A percentile compares a stretch with the other conserved stretches of the same genome.
phyloP scores from a whole-genome alignment of 2,888 invertebrate species.

The Pristionchus arcanus region DNA sequence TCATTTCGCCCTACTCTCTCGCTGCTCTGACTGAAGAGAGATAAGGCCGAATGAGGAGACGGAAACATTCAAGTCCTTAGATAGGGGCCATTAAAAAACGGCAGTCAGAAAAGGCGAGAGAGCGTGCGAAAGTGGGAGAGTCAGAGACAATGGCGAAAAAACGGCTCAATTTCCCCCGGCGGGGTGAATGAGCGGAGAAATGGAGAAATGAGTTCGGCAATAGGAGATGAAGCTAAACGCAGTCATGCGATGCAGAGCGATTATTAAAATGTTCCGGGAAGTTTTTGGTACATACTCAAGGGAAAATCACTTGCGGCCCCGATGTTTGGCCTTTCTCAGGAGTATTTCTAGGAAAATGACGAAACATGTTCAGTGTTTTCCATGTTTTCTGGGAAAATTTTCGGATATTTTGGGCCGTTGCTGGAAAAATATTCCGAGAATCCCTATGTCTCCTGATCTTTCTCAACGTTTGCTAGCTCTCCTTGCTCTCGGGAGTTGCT shows the following conservation, averaged over 20 bases:
- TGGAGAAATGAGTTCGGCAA: slow-evolving; percentile 11
- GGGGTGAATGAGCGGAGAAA: neutral
- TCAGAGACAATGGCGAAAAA: neutral
- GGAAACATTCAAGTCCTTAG: neutral
- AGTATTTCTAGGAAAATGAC: neutral
- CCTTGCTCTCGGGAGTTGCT: neutral
- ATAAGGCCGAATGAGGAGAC: neutral
- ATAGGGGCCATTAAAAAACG: neutral
- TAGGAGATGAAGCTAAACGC: neutral
- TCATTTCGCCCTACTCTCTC: no score
- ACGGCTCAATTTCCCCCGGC: neutral
- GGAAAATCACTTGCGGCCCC: neutral
- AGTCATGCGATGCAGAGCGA: neutral
- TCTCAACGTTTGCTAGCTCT: neutral
- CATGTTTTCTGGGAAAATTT: neutral
- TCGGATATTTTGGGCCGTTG: neutral
- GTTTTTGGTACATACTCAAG: neutral
- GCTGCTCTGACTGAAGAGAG: no score
- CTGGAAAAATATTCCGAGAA: neutral
- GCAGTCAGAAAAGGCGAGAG: neutral
- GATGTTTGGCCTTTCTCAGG: neutral
- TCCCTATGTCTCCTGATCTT: neutral
- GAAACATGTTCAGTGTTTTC: neutral
- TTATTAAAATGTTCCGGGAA: neutral
- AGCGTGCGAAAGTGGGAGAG: slow-evolving; percentile 5